A percentile compares a stretch with the other conserved stretches of the same genome.
These are phyloP conservation scores for Gadus chalcogrammus DNA, from an alignment of 2,113 vertebrate species.

Conservation along the genomic window DNA sequence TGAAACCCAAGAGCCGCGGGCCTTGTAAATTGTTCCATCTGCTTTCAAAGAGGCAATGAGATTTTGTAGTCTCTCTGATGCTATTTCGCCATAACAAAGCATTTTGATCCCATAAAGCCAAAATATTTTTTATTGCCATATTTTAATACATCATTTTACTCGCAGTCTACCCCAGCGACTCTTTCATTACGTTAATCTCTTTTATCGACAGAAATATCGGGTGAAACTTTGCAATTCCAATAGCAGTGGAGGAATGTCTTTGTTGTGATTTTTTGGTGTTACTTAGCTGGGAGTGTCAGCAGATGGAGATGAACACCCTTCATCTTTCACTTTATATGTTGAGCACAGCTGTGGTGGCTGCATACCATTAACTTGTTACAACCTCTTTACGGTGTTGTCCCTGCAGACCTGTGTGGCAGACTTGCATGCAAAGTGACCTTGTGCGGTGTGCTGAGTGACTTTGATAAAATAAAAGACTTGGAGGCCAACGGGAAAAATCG, in stretches of 20 bases:
- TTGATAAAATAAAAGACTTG: slow-evolving; percentile 15
- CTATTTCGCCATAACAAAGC: too few relatives aligned
- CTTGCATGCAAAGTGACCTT: slow-evolving; percentile 35
- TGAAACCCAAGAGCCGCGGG: too few relatives aligned
- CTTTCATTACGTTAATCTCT: slow-evolving; percentile 1
- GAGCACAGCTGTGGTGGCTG: slow-evolving; percentile 45
- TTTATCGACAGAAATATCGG: slow-evolving; percentile 28
- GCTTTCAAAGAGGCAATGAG: too few relatives aligned
- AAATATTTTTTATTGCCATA: too few relatives aligned
- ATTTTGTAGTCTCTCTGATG: too few relatives aligned
- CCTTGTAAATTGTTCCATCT: too few relatives aligned
- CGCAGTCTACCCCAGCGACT: not conserved
- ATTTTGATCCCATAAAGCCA: too few relatives aligned
- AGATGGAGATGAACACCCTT: slow-evolving; percentile 41
- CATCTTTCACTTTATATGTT: slow-evolving; percentile 46
- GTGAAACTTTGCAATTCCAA: slow-evolving; percentile 48
- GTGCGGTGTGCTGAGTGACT: slow-evolving; percentile 23
- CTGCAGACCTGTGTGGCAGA: slow-evolving; percentile 47
- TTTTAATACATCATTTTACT: too few relatives aligned
- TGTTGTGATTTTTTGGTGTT: slow-evolving; percentile 13
- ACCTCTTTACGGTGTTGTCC: slow-evolving; percentile 58
- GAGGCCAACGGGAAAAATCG: not conserved
- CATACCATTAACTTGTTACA: slow-evolving; percentile 58
- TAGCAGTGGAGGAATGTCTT: slow-evolving; percentile 44
- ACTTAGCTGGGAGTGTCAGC: slow-evolving; percentile 27